Conservation (phyloP, 2,888 invertebrate species). For the Caenorhabditis uteleia region DNA sequence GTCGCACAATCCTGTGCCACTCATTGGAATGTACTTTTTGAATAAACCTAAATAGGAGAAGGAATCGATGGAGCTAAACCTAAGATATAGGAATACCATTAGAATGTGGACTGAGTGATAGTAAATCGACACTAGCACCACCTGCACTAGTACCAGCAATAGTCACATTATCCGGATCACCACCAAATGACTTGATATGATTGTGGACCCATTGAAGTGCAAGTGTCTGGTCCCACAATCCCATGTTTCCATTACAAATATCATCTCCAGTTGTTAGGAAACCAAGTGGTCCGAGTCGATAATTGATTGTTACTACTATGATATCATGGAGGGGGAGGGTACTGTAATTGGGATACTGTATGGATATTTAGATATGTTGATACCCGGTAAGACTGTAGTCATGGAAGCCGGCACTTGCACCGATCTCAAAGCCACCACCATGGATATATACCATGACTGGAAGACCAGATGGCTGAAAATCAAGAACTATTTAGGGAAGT, state of each 20-base stretch:
- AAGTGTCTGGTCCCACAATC: slow-evolving; percentile 65
- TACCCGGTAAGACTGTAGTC: slow-evolving; percentile 22
- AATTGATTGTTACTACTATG: slow-evolving; percentile 58
- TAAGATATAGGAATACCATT: slow-evolving; percentile 37
- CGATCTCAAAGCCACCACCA: slow-evolving; percentile 30
- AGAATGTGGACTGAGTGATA: slow-evolving; percentile 52
- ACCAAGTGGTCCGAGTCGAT: slow-evolving; percentile 60
- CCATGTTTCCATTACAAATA: slow-evolving; percentile 55
- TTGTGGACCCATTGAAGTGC: slow-evolving; percentile 66
- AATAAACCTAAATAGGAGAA: slow-evolving; percentile 42
- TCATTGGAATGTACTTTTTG: slow-evolving; percentile 52
- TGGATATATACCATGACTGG: slow-evolving; percentile 38
- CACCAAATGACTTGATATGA: slow-evolving; percentile 63
- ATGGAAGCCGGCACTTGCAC: slow-evolving; percentile 10
- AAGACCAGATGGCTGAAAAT: slow-evolving; percentile 16
- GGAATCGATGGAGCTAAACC: too few relatives aligned
- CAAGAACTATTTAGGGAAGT: too few relatives aligned
- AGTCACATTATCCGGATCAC: slow-evolving; percentile 63
- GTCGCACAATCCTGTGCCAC: slow-evolving; percentile 43
- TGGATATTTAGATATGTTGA: too few relatives aligned
- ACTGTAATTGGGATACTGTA: slow-evolving; percentile 29
- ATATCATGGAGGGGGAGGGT: slow-evolving; percentile 61
- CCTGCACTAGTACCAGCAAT: slow-evolving; percentile 65
- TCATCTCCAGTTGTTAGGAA: slow-evolving; percentile 50
- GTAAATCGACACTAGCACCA: slow-evolving; percentile 50